Conservation (phyloP, 2,888 invertebrate species). For the Perizoma flavofasciatum region DNA sequence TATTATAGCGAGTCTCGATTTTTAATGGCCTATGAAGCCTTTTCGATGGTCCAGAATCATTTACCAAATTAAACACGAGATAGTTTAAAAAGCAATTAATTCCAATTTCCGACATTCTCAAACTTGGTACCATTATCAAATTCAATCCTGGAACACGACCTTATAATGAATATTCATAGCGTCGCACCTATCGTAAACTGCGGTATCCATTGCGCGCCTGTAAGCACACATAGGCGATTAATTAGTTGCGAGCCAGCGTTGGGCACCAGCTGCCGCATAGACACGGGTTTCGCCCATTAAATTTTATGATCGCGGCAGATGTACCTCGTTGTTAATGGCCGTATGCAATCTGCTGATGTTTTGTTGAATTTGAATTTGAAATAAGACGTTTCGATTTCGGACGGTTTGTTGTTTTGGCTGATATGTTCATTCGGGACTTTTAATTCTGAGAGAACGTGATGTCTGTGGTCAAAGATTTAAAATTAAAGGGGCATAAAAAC, state of each 20-base stretch:
- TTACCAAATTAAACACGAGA: conserved; percentile 12
- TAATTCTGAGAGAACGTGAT: conserved; percentile 8
- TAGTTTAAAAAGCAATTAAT: conserved; percentile 35
- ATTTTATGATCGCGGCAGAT: conserved; percentile 74
- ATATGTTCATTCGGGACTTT: conserved; percentile 33
- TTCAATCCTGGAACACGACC: conserved; percentile 59
- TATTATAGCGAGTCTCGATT: neutral
- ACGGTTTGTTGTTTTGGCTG: conserved; percentile 20
- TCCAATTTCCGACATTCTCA: conserved; percentile 26
- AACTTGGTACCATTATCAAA: conserved; percentile 50
- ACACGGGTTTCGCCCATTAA: conserved; percentile 67
- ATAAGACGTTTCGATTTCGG: conserved; percentile 35
- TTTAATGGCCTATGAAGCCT: conserved; percentile 11
- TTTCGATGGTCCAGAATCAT: conserved; percentile 16
- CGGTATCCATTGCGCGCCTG: conserved; percentile 71
- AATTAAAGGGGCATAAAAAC: no score
- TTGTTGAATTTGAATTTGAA: conserved; percentile 49
- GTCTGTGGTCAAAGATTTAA: no score
- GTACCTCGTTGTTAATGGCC: conserved; percentile 63
- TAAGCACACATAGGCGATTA: conserved; percentile 72
- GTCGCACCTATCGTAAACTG: conserved; percentile 66
- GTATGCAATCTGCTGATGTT: conserved; percentile 44
- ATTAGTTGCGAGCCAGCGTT: conserved; percentile 73
- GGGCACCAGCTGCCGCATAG: conserved; percentile 66
- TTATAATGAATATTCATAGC: conserved; percentile 69